Evolutionary conservation across 2,888 invertebrate genomes (phyloP), one percentile per base, ranked within the genome.

Genomic region (Cataglyphis altisquamis): DNA sequence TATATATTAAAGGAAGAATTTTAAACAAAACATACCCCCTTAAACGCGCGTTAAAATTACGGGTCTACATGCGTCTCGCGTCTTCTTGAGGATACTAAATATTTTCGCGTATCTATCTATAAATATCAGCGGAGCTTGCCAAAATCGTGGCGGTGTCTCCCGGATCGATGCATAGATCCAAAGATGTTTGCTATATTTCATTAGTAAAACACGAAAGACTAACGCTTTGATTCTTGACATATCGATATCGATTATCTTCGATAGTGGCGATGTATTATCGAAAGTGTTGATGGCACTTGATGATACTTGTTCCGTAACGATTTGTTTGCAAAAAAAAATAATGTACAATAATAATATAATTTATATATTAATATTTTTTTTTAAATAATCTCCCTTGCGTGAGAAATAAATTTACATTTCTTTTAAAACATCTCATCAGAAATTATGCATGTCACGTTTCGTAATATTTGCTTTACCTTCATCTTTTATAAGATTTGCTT

Each of bases 41-140:
- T 63, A 45, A 63, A 32, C 21, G 25, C 21, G 66, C 29, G 25
- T 57, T 10, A 29, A 57, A 29, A 18, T 48, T 67, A 29, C 21
- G 12, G 18, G 29, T 25, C 45, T 74, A 36, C 67, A 39, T 57
- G 21, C 52, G 15, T 68, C 68, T 41, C 68, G 41, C 41, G 41
- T 48, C 45, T 45, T 45, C 77, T 67, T 39, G 67, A 21, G 32
- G 77, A 67, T 77, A 78, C 68, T 77, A 77, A 77, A 77, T 48
- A 48, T 77, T 78, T 68, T 68, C 68, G 68, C 57, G 41, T 68
- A 68, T 60, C 78, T 78, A 78, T 68, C 78, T 78, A 78, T 78
- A 78, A 78, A 78, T 78, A 78, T n/a, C 70, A 78, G 57, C 78
- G 41, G 15, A 68, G 78, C 68, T 68, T 78, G 78, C 78, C 78